phyloP scores from a whole-genome alignment of 1,140 invertebrate species.

The Eriosoma lanigerum region DNA sequence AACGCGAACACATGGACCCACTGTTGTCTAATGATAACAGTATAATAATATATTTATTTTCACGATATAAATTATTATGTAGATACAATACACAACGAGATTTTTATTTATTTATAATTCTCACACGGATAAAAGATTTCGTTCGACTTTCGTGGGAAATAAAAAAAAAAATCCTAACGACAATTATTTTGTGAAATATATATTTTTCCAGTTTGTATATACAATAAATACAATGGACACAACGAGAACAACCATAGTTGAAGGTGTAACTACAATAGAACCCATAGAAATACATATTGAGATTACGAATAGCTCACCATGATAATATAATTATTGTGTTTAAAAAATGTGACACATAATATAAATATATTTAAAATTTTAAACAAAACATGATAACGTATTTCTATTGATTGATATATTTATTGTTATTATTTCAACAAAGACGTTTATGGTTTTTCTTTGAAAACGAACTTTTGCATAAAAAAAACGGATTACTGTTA shows the following conservation, averaged over 20 bases:
- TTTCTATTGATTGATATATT: too few species aligned
- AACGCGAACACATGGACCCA: not conserved
- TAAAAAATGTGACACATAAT: not conserved
- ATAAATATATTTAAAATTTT: too few species aligned
- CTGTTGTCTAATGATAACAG: conserved; percentile 24
- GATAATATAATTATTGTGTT: not conserved
- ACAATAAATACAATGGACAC: too few species aligned
- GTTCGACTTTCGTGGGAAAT: conserved; percentile 8
- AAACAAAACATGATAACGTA: too few species aligned
- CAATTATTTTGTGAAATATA: not conserved
- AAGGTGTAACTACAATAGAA: not conserved
- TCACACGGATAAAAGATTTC: not conserved
- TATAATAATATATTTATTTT: not conserved
- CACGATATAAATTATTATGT: too few species aligned
- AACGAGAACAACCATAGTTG: not conserved
- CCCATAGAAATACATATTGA: not conserved
- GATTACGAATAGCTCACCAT: not conserved
- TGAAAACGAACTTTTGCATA: too few species aligned
- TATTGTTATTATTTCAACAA: too few species aligned
- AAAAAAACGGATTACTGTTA: too few species aligned
- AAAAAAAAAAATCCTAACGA: not conserved
- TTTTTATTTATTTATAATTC: too few species aligned
- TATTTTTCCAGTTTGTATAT: not conserved
- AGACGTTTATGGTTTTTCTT: too few species aligned
- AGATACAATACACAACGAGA: too few species aligned